Evolutionary conservation across 2,888 invertebrate genomes (phyloP).

Genomic region (Exephanes ischioxanthus): DNA sequence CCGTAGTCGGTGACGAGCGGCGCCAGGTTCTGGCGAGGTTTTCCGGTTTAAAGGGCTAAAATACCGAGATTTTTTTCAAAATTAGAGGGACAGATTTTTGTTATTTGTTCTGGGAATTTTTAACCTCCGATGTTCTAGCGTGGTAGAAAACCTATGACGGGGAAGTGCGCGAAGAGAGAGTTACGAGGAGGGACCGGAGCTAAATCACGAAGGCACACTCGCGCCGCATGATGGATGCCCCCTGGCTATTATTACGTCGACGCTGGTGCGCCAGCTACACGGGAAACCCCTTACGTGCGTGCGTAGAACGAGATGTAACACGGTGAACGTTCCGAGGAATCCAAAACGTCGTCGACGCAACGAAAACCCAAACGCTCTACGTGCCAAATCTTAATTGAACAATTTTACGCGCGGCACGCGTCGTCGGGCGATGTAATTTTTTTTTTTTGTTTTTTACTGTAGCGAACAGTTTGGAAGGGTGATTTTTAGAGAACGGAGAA

Average conservation of each 20-base stretch:
- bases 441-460: not conserved
- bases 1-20: no score
- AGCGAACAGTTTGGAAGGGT: not conserved
- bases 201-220: conserved; percentile 49
- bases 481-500: not conserved
- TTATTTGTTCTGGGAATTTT: not conserved
- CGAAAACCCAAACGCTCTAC: conserved; percentile 71
- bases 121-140: not conserved
- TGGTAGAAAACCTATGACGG: not conserved
- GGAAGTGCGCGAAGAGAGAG: conserved; percentile 11
- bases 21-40: no score
- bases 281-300: conserved; percentile 49
- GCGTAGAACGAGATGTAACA: conserved; percentile 43
- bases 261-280: conserved; percentile 74
- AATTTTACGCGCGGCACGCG: conserved; percentile 73
- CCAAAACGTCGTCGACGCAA: conserved; percentile 43
- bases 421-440: conserved; percentile 19
- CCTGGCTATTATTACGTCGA: conserved; percentile 81
- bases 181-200: conserved; percentile 1
- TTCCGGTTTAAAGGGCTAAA: no score
- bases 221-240: conserved; percentile 80
- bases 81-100: not conserved
- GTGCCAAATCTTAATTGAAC: conserved; percentile 84
- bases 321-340: conserved; percentile 20
- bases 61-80: no score